Evolutionary conservation across 2,797 vertebrate genomes (phyloP).

Genomic region (Lycodopsis pacificus): DNA sequence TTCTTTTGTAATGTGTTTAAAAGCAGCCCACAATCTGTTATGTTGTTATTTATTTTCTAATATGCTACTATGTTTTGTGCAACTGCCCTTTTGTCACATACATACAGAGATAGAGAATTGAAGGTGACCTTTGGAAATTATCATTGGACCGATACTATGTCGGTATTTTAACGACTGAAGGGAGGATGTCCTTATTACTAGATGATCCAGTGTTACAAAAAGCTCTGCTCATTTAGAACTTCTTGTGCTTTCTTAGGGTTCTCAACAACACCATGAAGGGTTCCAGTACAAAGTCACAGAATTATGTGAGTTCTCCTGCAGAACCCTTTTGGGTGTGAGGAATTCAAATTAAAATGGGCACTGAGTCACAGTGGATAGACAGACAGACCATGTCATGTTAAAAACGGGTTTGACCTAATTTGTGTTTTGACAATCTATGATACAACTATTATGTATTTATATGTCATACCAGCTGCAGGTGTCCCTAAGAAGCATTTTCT

Average conservation of each 20-base stretch:
- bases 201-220: neutral
- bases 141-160: too few species aligned
- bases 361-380: slow-evolving; percentile 51
- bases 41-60: too few species aligned
- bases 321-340: slow-evolving; percentile 32
- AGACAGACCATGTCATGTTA: slow-evolving; percentile 16
- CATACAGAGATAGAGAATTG: too few species aligned
- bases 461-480: neutral
- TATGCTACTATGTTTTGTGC: too few species aligned
- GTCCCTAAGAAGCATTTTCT: slow-evolving; percentile 24
- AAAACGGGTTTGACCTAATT: slow-evolving; percentile 24
- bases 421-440: slow-evolving; percentile 29
- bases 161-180: too few species aligned
- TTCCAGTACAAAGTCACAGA: slow-evolving; percentile 3
- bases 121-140: too few species aligned
- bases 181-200: neutral
- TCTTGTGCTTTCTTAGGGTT: neutral
- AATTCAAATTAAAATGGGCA: slow-evolving; percentile 28
- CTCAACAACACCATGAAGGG: neutral
- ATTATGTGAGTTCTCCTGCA: neutral
- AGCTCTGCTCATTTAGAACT: neutral
- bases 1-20: too few species aligned
- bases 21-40: too few species aligned
- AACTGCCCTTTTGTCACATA: too few species aligned
- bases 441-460: neutral